Conservation (phyloP, 1,140 invertebrate genomes). For the Condylostylus longicornis region DNA sequence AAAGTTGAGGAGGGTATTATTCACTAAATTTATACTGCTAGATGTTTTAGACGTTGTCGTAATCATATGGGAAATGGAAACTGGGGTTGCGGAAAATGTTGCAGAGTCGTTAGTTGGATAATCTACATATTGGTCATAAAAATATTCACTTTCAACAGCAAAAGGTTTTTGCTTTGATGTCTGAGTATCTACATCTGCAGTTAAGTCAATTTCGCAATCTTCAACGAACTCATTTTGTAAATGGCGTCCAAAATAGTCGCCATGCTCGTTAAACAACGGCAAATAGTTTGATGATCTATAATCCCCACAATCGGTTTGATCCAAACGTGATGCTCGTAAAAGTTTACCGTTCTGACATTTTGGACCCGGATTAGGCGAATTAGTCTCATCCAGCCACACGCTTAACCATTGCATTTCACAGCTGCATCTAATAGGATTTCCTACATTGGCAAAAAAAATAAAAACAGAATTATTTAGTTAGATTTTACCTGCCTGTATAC, state of each 20-base stretch:
- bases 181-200: constrained; percentile 21
- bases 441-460: constrained; percentile 30
- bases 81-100: constrained; percentile 14
- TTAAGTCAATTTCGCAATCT: constrained; percentile 21
- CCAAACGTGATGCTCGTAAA: constrained; percentile 51
- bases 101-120: constrained; percentile 38
- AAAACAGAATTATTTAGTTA: not conserved
- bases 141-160: constrained; percentile 58
- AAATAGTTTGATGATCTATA: constrained; percentile 16
- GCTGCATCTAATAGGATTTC: constrained; percentile 65
- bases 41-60: constrained; percentile 17
- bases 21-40: constrained; percentile 35
- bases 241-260: constrained; percentile 27
- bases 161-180: constrained; percentile 37
- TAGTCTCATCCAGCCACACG: constrained; percentile 60
- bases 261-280: constrained; percentile 28
- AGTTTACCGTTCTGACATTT: constrained; percentile 58
- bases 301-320: constrained; percentile 44
- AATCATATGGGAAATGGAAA: constrained; percentile 3
- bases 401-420: constrained; percentile 67
- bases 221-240: constrained; percentile 26
- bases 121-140: constrained; percentile 67
- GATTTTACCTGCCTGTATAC: too few species aligned
- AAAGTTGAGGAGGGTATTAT: constrained; percentile 47
- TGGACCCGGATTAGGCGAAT: constrained; percentile 44